A percentile compares a stretch with the other conserved stretches of the same genome.
Conservation (phyloP, 2,797 vertebrate species). For the Cirrhinus mrigala region DNA sequence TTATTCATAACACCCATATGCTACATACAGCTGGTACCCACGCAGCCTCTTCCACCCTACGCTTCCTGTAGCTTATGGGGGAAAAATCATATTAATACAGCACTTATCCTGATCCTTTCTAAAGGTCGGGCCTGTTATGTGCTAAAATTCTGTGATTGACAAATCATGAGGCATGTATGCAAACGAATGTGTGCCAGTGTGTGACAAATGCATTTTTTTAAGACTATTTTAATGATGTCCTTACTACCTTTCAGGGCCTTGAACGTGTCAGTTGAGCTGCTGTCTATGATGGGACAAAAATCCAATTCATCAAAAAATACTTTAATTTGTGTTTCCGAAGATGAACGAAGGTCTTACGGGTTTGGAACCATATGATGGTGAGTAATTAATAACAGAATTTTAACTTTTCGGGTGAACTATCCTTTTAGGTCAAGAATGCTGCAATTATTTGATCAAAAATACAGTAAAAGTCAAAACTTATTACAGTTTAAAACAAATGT, state of each 20-base stretch:
- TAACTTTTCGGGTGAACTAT: no score
- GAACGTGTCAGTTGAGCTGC: no score
- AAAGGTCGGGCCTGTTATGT: neutral
- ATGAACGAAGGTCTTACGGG: no score
- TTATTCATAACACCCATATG: constrained; percentile 49
- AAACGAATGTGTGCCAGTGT: neutral
- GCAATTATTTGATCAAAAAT: neutral
- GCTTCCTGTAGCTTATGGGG: constrained; percentile 22
- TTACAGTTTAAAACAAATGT: neutral
- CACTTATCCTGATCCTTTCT: constrained; percentile 1
- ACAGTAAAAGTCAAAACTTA: neutral
- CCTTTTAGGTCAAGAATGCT: neutral
- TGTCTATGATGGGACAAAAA: no score
- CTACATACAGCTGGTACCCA: constrained; percentile 28
- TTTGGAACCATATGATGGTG: no score
- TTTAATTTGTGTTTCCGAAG: no score
- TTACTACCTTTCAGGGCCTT: no score
- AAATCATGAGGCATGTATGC: neutral
- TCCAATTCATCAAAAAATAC: no score
- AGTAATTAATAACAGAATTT: no score
- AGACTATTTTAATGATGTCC: no score
- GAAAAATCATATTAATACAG: constrained; percentile 21
- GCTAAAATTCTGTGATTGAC: neutral
- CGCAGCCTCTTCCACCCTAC: neutral
- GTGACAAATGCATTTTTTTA: no score